Evolutionary conservation across 1,140 invertebrate species (phyloP), one percentile per base, ranked within the genome.

Genomic region (Drosophila ohnishii): DNA sequence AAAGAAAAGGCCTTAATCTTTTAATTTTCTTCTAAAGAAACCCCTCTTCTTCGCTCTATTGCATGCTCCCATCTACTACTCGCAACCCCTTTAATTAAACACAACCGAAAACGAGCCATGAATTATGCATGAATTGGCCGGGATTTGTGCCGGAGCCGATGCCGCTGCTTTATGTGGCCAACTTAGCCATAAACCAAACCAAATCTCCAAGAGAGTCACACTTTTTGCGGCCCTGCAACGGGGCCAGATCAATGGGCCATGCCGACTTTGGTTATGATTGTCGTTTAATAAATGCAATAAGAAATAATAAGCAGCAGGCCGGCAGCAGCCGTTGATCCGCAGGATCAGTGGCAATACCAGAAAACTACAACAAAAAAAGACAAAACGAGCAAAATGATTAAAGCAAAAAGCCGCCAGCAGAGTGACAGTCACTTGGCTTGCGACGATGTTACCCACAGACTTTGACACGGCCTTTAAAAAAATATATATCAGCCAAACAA

Each of bases 241-340:
- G 45, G 8, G 37, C 69, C 51, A 84, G 61, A 80, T 84, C 80
- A 77, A 73, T 71, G 71, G 78, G 53, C 64, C 65, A 66, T 66
- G 73, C 79, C 84, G 78, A 88, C 84, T 85, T 88, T 88, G 89
- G 88, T 90, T 90, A 90, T 90, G 88, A 90, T 90, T 90, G 88
- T 85, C 79, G 88, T 81, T 86, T 90, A 90, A 90, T 89, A 90
- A 90, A 90, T 90, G 90, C 88, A 89, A 90, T 90, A 88, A 88
- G 80, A 90, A 90, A 90, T 90, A 90, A 90, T 90, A 90, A 90
- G 88, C 88, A 88, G 84, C 50, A 8, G 28, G 28, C 30, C 37
- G 50, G 32, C 19, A 28, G 25, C 19, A 55, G 61, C 76, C 50
- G 78, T 67, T 59, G 78, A 47, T 61, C 75, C 50, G 81, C 75